Conservation (phyloP, 2,888 invertebrate species). For the Belgica antarctica region DNA sequence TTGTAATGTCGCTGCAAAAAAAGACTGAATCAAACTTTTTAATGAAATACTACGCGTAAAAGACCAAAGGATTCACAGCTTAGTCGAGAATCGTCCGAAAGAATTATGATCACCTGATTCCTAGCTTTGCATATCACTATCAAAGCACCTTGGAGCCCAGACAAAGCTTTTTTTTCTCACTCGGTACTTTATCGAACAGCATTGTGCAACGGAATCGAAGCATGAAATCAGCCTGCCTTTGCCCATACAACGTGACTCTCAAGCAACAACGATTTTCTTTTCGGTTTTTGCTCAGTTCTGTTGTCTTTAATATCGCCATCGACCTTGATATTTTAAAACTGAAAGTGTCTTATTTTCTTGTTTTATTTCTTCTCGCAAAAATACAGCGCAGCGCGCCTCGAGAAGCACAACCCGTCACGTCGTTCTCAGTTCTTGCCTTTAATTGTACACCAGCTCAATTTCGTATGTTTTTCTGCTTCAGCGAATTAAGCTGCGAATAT, state of each 20-base stretch:
- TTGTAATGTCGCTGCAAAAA: too few relatives aligned
- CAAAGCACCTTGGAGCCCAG: too few relatives aligned
- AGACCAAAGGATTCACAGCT: too few relatives aligned
- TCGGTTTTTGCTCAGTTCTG: neutral
- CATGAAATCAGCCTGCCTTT: neutral
- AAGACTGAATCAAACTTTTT: too few relatives aligned
- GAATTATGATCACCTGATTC: too few relatives aligned
- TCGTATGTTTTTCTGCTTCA: neutral
- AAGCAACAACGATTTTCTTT: neutral
- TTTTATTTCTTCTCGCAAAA: constrained; percentile 1
- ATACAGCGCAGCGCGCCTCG: neutral
- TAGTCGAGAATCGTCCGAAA: too few relatives aligned
- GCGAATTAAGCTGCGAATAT: neutral
- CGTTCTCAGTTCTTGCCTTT: constrained; percentile 1
- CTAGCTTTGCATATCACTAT: too few relatives aligned
- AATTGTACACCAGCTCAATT: too few relatives aligned
- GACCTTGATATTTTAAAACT: constrained; percentile 44
- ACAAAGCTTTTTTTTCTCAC: too few relatives aligned
- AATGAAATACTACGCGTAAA: too few relatives aligned
- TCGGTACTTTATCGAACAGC: too few relatives aligned
- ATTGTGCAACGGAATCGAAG: constrained; percentile 1
- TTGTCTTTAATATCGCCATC: constrained; percentile 39
- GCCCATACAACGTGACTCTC: neutral
- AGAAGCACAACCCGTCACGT: too few relatives aligned
- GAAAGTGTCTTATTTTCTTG: constrained; percentile 44